A percentile compares a stretch with the other conserved stretches of the same genome.
These are phyloP conservation scores for Mustela erminea DNA, from an alignment of 2,797 vertebrate genomes.

Conservation along the genomic window DNA sequence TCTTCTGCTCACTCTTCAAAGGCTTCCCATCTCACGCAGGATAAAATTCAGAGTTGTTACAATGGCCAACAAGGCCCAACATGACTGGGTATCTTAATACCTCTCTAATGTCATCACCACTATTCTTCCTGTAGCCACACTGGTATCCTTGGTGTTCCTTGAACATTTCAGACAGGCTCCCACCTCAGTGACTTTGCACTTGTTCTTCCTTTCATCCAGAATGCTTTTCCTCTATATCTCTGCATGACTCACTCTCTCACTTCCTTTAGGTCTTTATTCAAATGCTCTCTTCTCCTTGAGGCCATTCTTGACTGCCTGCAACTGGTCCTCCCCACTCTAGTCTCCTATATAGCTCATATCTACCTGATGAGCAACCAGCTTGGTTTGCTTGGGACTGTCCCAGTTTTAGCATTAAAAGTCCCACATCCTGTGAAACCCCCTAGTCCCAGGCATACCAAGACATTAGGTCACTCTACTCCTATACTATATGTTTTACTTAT, in stretches of 20 bases:
- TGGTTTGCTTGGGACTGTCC: neutral
- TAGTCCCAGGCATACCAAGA: neutral
- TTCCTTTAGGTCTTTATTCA: neutral
- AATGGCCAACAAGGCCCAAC: neutral
- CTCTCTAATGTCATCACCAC: neutral
- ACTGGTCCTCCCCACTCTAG: neutral
- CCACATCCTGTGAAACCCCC: neutral
- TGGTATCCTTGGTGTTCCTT: neutral
- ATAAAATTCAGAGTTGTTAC: neutral
- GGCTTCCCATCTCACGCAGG: neutral
- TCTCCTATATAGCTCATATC: neutral
- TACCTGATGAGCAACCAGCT: neutral
- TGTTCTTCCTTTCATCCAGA: neutral
- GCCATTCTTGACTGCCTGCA: neutral
- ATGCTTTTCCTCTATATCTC: neutral
- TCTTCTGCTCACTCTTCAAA: neutral
- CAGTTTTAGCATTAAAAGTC: neutral
- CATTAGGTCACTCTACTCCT: neutral
- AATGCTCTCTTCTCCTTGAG: neutral
- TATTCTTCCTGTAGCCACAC: neutral
- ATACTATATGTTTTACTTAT: neutral
- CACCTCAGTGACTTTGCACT: neutral
- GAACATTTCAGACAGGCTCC: neutral
- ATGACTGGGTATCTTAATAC: neutral
- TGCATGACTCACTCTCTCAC: neutral